Evolutionary conservation across 2,888 invertebrate species (phyloP), one percentile per base, ranked within the genome.

Genomic region (Tanytarsus gracilentus): DNA sequence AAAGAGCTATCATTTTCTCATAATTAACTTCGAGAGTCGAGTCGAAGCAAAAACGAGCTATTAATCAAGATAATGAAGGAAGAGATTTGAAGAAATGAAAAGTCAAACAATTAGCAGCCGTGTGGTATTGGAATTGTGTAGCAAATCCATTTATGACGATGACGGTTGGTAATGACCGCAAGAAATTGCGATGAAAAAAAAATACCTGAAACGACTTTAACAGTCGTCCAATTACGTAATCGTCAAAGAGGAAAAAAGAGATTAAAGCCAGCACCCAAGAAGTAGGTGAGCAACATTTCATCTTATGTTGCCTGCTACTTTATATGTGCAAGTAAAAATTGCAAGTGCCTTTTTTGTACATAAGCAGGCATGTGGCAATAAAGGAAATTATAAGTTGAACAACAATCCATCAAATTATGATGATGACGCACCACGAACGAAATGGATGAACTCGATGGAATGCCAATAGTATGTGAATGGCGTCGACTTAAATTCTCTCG

Each of bases 231-330:
- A n/a, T 55, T 55, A 55, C 40, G 55, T 40, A 55, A 55, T 55
- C 7, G 9, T 25, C 23, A 27, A 27, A 27, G 27, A 27, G 51
- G 51, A 51, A 51, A 51, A 51, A 51, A 39, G 55, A 55, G 55
- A 55, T 55, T 55, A 55, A 55, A 40, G 23, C 51, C 30, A 30
- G 14, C 29, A 51, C n/a, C n/a, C 23, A 51, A 52, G 16, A 55
- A 40, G 55, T 55, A 55, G 55, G 55, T 55, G 55, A 55, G 26
- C 55, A 55, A 40, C 55, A 39, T 55, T 55, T 55, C 55, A 55
- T 55, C 25, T 33, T 27, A 49, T 49, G 25, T 8, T 44, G 27
- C 14, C 5, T 25, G 49, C 49, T 16, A n/a, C 6, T 40, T 11
- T 49, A 5, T 40, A 23, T 44, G 44, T 44, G 18, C 23, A 44